Evolutionary conservation across 2,888 invertebrate genomes (phyloP).

Genomic region (Acrobasis repandana): DNA sequence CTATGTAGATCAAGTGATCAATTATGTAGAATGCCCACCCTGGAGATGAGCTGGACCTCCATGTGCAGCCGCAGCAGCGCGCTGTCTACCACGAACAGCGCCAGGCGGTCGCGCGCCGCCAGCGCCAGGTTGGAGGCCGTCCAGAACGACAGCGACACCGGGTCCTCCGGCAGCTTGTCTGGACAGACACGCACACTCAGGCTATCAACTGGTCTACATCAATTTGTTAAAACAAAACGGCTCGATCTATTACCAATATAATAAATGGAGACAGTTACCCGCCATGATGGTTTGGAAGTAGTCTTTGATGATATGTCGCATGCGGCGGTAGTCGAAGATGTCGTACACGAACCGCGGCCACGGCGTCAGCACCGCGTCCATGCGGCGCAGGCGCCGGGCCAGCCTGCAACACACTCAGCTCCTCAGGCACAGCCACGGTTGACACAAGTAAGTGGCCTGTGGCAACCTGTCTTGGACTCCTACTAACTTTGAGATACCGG

Average conservation of each 20-base stretch:
- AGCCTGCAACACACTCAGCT: constrained; percentile 35
- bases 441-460: no score
- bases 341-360: constrained; percentile 76
- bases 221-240: no score
- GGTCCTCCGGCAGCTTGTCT: constrained; percentile 61
- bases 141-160: constrained; percentile 76
- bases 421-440: constrained; percentile 2
- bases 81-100: constrained; percentile 64
- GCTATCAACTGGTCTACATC: neutral
- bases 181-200: constrained; percentile 18
- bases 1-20: no score
- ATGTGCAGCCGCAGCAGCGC: constrained; percentile 68
- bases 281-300: constrained; percentile 53
- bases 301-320: constrained; percentile 49
- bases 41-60: constrained; percentile 55
- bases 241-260: no score
- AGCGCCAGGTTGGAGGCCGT: constrained; percentile 72
- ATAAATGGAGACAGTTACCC: constrained; percentile 39
- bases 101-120: constrained; percentile 59
- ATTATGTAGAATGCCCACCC: constrained; percentile 40
- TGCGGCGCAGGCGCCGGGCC: constrained; percentile 42
- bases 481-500: no score
- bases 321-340: constrained; percentile 60
- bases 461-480: no score
- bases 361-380: constrained; percentile 67